phyloP scores from a whole-genome alignment of 1,140 invertebrate species.

The Brachionus paranguensis region DNA sequence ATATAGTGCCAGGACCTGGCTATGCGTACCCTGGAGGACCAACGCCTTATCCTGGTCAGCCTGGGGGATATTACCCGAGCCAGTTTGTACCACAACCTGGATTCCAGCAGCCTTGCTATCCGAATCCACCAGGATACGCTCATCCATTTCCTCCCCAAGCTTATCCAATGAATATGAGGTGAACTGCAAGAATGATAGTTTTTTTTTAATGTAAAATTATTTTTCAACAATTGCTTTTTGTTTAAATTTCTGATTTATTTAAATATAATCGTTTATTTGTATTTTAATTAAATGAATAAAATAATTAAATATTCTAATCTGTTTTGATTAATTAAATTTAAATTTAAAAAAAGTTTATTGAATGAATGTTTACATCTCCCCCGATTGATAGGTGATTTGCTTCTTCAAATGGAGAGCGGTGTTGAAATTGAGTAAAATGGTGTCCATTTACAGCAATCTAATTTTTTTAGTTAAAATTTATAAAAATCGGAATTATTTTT shows the following conservation, averaged over 20 bases:
- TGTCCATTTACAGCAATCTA: conserved; percentile 28
- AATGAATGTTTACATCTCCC: conserved; percentile 23
- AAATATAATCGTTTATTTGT: neutral
- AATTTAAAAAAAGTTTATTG: conserved; percentile 21
- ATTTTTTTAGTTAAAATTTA: neutral
- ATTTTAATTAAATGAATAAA: neutral
- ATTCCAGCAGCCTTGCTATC: conserved; percentile 1
- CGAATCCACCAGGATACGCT: neutral
- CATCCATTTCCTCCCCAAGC: neutral
- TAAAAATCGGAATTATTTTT: too few relatives aligned
- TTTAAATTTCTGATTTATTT: neutral
- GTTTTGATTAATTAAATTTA: neutral
- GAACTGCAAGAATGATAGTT: neutral
- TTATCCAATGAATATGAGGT: conserved; percentile 18
- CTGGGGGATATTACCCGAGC: conserved; percentile 24
- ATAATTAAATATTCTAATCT: neutral
- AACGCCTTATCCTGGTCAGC: conserved; percentile 28
- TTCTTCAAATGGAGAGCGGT: neutral
- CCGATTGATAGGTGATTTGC: neutral
- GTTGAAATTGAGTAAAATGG: conserved; percentile 2
- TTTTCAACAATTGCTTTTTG: neutral
- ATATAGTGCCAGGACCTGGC: conserved; percentile 2
- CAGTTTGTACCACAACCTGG: conserved; percentile 23
- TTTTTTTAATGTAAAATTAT: neutral
- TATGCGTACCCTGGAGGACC: conserved; percentile 25